A percentile compares a stretch with the other conserved stretches of the same genome.
Conservation (phyloP, 2,888 invertebrate genomes). For the Poecilus cupreus region DNA sequence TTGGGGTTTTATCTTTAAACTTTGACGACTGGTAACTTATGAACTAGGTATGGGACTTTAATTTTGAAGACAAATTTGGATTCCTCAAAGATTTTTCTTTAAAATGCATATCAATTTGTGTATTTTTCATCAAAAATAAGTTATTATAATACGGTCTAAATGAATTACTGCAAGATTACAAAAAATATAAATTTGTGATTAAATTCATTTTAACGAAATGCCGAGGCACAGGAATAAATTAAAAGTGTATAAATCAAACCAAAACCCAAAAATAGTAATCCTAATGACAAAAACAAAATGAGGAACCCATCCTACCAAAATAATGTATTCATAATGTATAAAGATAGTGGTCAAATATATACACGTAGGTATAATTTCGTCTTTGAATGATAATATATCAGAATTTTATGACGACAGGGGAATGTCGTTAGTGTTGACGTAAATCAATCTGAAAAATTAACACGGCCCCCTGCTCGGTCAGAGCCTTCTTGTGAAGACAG, state of each 20-base stretch:
- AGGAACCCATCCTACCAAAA: not conserved
- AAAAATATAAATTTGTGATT: too few species aligned
- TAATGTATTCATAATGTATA: slow-evolving; percentile 54
- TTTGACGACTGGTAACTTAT: too few species aligned
- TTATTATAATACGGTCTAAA: too few species aligned
- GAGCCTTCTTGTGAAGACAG: not conserved
- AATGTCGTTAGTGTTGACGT: slow-evolving; percentile 69
- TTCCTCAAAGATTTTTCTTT: too few species aligned
- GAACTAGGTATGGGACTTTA: too few species aligned
- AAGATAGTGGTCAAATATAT: slow-evolving; percentile 46
- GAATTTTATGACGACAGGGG: slow-evolving; percentile 68
- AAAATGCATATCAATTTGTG: too few species aligned
- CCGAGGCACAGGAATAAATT: too few species aligned
- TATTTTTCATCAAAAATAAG: too few species aligned
- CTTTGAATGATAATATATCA: slow-evolving; percentile 67
- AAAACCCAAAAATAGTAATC: slow-evolving; percentile 19
- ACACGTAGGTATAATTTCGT: slow-evolving; percentile 48
- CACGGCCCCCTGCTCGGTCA: slow-evolving; percentile 63
- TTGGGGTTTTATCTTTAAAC: too few species aligned
- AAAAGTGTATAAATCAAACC: slow-evolving; percentile 36
- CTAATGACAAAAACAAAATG: slow-evolving; percentile 37
- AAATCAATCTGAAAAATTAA: slow-evolving; percentile 71
- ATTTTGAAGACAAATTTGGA: too few species aligned
- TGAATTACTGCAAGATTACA: too few species aligned
- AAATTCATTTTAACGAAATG: too few species aligned